Evolutionary conservation across 2,113 vertebrate genomes (phyloP).

Genomic region (Leiothrix lutea): DNA sequence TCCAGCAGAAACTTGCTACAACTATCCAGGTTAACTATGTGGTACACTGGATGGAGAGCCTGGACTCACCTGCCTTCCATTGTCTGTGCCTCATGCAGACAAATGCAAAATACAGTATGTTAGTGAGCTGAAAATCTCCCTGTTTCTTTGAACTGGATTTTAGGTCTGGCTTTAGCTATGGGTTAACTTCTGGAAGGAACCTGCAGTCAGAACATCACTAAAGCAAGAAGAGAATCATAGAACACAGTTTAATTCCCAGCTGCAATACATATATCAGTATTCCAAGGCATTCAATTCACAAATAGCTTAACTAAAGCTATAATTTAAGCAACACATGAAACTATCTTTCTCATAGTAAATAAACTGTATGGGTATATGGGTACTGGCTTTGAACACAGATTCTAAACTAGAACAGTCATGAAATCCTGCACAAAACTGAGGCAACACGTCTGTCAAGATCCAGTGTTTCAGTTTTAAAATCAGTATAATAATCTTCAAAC

Average conservation of each 20-base stretch:
- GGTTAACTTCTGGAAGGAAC: not conserved
- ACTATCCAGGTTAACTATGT: not conserved
- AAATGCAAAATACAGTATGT: not conserved
- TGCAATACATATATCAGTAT: not conserved
- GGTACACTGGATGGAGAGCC: not conserved
- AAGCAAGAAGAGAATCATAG: not conserved
- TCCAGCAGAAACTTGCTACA: not conserved
- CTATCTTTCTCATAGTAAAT: not conserved
- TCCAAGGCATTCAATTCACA: not conserved
- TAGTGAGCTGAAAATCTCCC: not conserved
- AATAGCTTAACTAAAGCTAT: not conserved
- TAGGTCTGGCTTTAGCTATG: not conserved
- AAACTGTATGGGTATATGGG: not conserved
- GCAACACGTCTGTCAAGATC: conserved; percentile 76
- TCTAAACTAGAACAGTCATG: conserved; percentile 78
- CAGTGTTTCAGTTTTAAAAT: conserved; percentile 72
- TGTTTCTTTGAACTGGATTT: not conserved
- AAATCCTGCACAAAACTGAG: conserved; percentile 77
- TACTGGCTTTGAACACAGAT: conserved; percentile 79
- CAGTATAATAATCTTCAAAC: conserved; percentile 74
- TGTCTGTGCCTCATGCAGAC: not conserved
- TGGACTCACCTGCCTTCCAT: not conserved
- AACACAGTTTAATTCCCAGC: not conserved
- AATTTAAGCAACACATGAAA: not conserved
- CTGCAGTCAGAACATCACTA: not conserved